These are phyloP conservation scores for Porites lobata DNA, from an alignment of 92 coral and sea anemone genomes.

Conservation along the genomic window DNA sequence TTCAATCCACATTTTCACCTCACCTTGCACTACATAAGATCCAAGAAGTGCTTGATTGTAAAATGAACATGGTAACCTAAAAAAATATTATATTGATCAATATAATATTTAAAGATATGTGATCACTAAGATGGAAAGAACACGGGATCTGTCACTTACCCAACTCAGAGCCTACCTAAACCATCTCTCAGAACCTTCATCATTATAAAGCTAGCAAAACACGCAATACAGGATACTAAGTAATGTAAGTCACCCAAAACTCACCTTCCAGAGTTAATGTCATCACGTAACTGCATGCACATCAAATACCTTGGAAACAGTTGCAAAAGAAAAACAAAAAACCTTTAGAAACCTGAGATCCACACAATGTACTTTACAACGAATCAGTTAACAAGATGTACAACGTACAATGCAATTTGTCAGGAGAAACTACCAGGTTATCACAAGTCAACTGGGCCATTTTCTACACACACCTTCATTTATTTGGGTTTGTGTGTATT, in stretches of 20 bases:
- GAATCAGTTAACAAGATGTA: too few relatives aligned
- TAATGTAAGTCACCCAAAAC: neutral
- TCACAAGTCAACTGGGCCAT: too few relatives aligned
- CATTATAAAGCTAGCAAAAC: neutral
- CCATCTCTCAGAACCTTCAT: neutral
- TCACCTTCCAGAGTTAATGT: constrained; percentile 96
- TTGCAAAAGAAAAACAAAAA: neutral
- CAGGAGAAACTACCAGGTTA: too few relatives aligned
- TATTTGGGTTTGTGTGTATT: too few relatives aligned
- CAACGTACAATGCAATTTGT: too few relatives aligned
- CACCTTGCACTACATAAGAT: constrained; percentile 95
- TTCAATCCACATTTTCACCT: neutral
- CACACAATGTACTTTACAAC: too few relatives aligned
- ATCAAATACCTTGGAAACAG: constrained; percentile 74
- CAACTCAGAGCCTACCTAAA: neutral
- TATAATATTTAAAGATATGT: neutral
- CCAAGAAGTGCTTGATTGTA: constrained; percentile 93
- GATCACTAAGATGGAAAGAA: neutral
- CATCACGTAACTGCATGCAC: constrained; percentile 96
- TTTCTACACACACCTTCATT: too few relatives aligned
- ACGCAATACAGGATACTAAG: too few relatives aligned
- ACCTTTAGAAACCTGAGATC: neutral
- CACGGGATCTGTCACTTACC: neutral
- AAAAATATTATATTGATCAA: neutral
- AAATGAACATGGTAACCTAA: constrained; percentile 95